Base-by-base conservation (phyloP, 2,888 invertebrate species). In the Microplitis deprimator region DNA sequence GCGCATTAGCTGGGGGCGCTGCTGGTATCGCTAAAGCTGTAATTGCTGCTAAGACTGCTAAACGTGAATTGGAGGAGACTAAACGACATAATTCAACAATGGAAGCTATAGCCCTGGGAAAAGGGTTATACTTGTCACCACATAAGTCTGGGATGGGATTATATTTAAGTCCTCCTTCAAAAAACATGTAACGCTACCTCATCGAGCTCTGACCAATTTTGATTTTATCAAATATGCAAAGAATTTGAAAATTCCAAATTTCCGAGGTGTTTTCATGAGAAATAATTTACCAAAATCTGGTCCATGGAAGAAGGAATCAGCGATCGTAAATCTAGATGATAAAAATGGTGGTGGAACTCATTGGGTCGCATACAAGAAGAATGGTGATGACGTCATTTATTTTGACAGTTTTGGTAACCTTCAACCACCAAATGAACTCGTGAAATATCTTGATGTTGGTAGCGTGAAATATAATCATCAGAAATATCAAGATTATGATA, bases 171-270 rank as follows among this genome's bases (percentile, higher is more conserved):
- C 68, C 68, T 20, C 79, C 70, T 67, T 59, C 1, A 80, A 8
- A 81, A 81, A 79, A 76, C 80, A 82, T 61, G 41, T 76, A 69
- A 73, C 71, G 71, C 74, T 77, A 74, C 73, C 69, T 73, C 73
- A 79, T 68, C 82, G 83, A 77, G 80, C 84, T 38, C 81, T 88
- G 75, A 86, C 83, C 39, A 83, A 87, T 79, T 20, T 76, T 8
- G 86, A 88, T 84, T 6, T 39, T 1, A 50, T 75, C 5, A 83
- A 68, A 50, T 78, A 79, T 70, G 78, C 77, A 1, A 67, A 59
- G 75, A n/a, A 59, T 68, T 59, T 83, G 65, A 75, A 79, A 60
- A 82, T 83, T 64, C 79, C 78, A 59, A 16, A 80, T 29, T 29
- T 29, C 29, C 29, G 29, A 29, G 50, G 50, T 71, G 83, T 84